These are phyloP conservation scores for Pseudopipra pipra DNA, from an alignment of 2,113 vertebrate genomes.

Conservation along the genomic window DNA sequence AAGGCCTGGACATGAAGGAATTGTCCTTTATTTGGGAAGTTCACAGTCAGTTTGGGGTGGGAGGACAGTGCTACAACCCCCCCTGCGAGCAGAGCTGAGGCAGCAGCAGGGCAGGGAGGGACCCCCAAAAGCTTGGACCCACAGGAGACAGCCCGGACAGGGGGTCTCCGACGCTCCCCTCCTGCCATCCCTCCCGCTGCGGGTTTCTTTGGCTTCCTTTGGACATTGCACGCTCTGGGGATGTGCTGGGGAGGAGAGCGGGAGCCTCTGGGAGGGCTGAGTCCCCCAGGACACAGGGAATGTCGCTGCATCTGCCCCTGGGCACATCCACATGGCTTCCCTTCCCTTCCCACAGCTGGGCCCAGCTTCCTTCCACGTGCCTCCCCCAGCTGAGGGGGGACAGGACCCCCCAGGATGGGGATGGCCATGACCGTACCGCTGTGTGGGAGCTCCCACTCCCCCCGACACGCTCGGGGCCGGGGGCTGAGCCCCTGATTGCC, in stretches of 20 bases:
- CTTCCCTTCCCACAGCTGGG: neutral
- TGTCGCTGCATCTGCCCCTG: neutral
- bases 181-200: neutral
- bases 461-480: fast-evolving
- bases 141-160: neutral
- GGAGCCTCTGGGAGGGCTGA: neutral
- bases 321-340: fast-evolving
- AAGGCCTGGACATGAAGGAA: neutral
- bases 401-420: neutral
- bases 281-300: neutral
- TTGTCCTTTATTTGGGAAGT: constrained; percentile 51
- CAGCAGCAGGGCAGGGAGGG: neutral
- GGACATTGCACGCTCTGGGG: neutral
- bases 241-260: neutral
- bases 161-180: fast-evolving
- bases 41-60: neutral
- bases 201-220: constrained; percentile 31
- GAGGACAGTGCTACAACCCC: neutral
- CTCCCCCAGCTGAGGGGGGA: neutral
- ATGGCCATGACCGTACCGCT: fast-evolving
- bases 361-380: neutral
- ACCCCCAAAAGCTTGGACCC: neutral
- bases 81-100: neutral
- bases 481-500: neutral
- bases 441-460: neutral